Evolutionary conservation across 2,797 vertebrate species (phyloP).

Genomic region (Sebastes nivosus): DNA sequence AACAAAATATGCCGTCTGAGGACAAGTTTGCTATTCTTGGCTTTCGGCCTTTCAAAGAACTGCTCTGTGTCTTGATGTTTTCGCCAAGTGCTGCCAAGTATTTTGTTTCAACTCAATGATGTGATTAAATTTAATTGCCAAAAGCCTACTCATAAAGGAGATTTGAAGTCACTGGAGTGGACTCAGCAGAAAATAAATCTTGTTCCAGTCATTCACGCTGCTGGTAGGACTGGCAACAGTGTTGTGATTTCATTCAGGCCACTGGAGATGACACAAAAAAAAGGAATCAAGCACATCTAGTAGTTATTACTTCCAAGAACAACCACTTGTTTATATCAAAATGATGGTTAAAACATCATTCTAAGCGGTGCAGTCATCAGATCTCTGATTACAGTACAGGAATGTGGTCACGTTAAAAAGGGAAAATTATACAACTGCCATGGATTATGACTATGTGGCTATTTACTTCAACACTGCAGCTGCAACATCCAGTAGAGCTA

Average conservation of each 20-base stretch:
- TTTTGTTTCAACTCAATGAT: constrained; percentile 31
- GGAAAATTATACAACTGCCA: neutral
- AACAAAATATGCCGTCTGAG: neutral
- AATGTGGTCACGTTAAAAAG: neutral
- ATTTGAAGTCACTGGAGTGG: neutral
- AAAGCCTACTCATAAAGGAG: neutral
- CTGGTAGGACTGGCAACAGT: neutral
- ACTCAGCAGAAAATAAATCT: constrained; percentile 7
- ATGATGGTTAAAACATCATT: neutral
- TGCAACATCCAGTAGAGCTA: neutral
- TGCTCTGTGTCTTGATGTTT: neutral
- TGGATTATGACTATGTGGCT: neutral
- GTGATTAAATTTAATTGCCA: constrained; percentile 21
- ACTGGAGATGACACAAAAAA: neutral
- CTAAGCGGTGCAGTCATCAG: neutral
- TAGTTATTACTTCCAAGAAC: neutral
- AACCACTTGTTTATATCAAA: neutral
- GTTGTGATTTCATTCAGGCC: neutral
- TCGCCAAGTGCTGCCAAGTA: neutral
- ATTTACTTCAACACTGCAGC: neutral
- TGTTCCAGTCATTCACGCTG: neutral
- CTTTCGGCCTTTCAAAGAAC: neutral
- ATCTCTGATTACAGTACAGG: neutral
- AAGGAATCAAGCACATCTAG: neutral
- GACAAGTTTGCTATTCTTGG: constrained; percentile 12